These are phyloP conservation scores for Sphaeramia orbicularis DNA, from an alignment of 2,797 vertebrate genomes.

Conservation along the genomic window DNA sequence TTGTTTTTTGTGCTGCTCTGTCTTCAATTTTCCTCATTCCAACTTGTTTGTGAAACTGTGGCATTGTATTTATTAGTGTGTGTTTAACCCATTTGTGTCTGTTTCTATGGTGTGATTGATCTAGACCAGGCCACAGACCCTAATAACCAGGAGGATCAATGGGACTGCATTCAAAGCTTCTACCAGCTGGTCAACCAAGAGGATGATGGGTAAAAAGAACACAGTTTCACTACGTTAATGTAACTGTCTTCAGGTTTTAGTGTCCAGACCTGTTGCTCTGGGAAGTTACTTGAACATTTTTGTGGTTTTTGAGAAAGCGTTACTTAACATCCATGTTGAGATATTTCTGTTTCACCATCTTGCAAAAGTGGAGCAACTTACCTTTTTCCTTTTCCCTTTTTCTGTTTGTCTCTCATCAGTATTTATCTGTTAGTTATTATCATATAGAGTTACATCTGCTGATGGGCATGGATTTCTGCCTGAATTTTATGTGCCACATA, in stretches of 20 bases:
- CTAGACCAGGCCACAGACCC: slow-evolving; percentile 91
- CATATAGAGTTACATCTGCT: no score
- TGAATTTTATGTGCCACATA: no score
- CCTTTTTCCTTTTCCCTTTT: neutral
- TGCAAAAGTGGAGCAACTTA: slow-evolving; percentile 4
- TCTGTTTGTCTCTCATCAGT: neutral
- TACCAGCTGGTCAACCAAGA: slow-evolving; percentile 87
- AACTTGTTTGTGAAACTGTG: slow-evolving; percentile 4
- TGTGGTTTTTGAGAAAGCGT: slow-evolving; percentile 30
- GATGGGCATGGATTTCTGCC: no score
- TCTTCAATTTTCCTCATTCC: slow-evolving; percentile 20
- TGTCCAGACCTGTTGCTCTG: neutral
- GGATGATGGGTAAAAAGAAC: slow-evolving; percentile 82
- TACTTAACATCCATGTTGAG: slow-evolving; percentile 56
- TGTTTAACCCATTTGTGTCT: neutral
- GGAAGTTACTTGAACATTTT: neutral
- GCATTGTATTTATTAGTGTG: neutral
- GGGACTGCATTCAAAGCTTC: slow-evolving; percentile 91
- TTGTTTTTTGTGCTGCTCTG: neutral
- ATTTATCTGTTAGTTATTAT: neutral
- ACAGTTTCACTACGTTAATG: neutral
- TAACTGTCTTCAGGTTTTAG: neutral
- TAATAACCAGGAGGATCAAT: slow-evolving; percentile 83
- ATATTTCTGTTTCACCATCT: slow-evolving; percentile 8
- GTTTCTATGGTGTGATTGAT: neutral